phyloP scores from a whole-genome alignment of 2,113 vertebrate genomes.

The Engystomops pustulosus region DNA sequence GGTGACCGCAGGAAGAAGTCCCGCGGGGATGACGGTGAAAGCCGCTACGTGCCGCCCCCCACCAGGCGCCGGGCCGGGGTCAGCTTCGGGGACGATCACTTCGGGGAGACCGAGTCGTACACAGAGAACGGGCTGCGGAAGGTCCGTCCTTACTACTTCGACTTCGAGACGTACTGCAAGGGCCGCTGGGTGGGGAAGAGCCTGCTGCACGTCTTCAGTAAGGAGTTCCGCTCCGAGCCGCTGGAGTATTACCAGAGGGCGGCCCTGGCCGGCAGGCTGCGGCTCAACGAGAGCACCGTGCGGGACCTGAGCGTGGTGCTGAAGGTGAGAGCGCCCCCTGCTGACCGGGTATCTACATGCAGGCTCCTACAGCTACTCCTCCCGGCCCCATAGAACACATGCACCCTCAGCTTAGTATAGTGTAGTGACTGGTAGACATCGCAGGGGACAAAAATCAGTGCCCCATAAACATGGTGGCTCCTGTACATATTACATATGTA shows the following conservation, averaged over 20 bases:
- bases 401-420: too few species aligned
- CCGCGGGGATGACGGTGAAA: slow-evolving; percentile 70
- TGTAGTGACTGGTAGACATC: too few species aligned
- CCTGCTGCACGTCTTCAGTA: slow-evolving; percentile 85
- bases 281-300: slow-evolving; percentile 85
- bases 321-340: slow-evolving; percentile 74
- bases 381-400: too few species aligned
- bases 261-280: slow-evolving; percentile 83
- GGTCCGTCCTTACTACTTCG: slow-evolving; percentile 91
- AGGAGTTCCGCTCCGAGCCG: slow-evolving; percentile 88
- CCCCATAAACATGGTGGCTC: too few species aligned
- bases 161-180: slow-evolving; percentile 94
- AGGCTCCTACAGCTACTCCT: too few species aligned
- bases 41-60: slow-evolving; percentile 88
- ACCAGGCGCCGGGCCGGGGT: slow-evolving; percentile 83
- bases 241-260: slow-evolving; percentile 84
- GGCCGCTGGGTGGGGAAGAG: slow-evolving; percentile 94
- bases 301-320: slow-evolving; percentile 84
- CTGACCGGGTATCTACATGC: too few species aligned
- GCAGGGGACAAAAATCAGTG: too few species aligned
- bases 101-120: slow-evolving; percentile 90
- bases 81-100: slow-evolving; percentile 88
- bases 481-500: too few species aligned
- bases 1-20: slow-evolving; percentile 65
- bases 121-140: slow-evolving; percentile 92